Base-by-base conservation (phyloP, 2,888 invertebrate species). In the Philonicus albiceps region DNA sequence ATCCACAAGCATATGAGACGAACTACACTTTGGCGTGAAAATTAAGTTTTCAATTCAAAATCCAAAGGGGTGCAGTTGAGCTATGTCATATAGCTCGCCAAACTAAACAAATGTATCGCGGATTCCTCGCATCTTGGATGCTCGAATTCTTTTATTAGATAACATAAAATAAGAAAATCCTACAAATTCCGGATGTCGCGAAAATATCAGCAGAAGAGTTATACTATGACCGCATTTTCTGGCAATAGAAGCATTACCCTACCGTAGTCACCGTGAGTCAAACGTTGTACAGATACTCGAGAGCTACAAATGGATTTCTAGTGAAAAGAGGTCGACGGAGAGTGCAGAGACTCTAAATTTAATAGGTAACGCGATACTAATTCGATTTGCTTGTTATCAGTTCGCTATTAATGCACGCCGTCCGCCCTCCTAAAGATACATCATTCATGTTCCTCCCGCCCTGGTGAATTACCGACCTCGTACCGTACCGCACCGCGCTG, bases 341-440 rank as follows among this genome's bases (percentile, higher is more conserved):
- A 8, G 22, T 1, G 74, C 7, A 34, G 34, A 31, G 64, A 64
- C 64, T 34, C 81, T 81, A 81, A 81, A 81, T 81, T 81, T 81
- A 81, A 81, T 81, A 64, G 81, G 55, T 64, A 81, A 81, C 81
- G 81, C 81, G 64, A 81, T 64, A 81, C 81, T 81, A 81, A 55
- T 81, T 81, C 34, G 81, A 81, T 81, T 81, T 81, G 34, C 64
- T 55, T 81, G 81, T 81, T 81, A 81, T 81, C 55, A 81, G 81
- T 27, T n/a, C 64, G 22, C 81, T 22, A 81, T 81, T 64, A 81
- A 81, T 81, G 81, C 64, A 55, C 34, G 30, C 49, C 55, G 81
- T 30, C 30, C 55, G 64, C 49, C 1, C n/a, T 3, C 13, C 40
- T 30, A 37, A 49, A 34, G 81, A 55, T 78, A n/a, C 64, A 64